A percentile compares a stretch with the other conserved stretches of the same genome.
These are phyloP conservation scores for Paelopatides confundens DNA, from an alignment of 53 echinoderm and acorn worm species.

Conservation along the genomic window DNA sequence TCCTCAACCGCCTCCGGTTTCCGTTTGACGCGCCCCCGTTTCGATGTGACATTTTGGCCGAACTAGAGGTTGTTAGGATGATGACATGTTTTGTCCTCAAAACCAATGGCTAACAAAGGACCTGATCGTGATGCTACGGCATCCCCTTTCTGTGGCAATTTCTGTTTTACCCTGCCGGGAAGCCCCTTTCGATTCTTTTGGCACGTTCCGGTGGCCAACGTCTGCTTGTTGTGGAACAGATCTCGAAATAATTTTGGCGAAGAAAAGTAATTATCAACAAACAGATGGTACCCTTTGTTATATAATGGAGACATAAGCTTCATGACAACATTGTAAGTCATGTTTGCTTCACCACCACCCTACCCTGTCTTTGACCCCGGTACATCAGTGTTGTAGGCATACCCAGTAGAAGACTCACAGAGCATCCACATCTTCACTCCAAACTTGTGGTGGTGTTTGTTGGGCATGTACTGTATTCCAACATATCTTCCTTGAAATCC, in stretches of 20 bases:
- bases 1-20: background rate
- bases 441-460: too few relatives aligned
- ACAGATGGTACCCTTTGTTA: background rate
- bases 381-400: too few relatives aligned
- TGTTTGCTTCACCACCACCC: too few relatives aligned
- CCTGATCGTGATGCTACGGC: background rate
- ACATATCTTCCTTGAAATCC: background rate
- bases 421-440: too few relatives aligned
- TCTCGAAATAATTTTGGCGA: background rate
- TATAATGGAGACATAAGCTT: background rate
- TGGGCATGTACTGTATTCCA: too few relatives aligned
- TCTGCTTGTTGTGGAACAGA: background rate
- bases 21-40: background rate
- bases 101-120: background rate
- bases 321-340: background rate
- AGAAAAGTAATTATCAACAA: background rate
- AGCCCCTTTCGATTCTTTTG: background rate
- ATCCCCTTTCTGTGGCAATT: background rate
- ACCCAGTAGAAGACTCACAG: background rate
- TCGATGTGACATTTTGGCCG: background rate
- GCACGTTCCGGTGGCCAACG: background rate
- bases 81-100: background rate
- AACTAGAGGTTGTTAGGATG: background rate
- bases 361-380: too few relatives aligned
- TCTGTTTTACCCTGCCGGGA: background rate